phyloP scores from a whole-genome alignment of 1,140 invertebrate genomes.

The Coenobita brevimanus region DNA sequence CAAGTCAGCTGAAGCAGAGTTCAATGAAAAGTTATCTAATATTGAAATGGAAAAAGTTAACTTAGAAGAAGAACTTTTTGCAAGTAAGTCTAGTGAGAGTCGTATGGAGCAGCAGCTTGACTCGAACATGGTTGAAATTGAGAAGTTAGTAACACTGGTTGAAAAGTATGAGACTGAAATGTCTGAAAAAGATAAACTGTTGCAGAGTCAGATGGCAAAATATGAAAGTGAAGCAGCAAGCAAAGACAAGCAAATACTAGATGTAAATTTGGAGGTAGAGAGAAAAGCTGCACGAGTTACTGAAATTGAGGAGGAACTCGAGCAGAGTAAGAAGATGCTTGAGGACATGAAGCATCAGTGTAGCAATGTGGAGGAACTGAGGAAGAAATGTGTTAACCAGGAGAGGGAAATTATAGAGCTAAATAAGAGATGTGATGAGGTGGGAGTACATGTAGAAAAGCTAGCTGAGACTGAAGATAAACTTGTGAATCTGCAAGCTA shows the following conservation, averaged over 20 bases:
- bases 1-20: not conserved
- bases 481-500: too few species aligned
- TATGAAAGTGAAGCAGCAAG: not conserved
- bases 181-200: not conserved
- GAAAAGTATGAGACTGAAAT: conserved; percentile 7
- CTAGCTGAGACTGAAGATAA: not conserved
- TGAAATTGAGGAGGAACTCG: too few species aligned
- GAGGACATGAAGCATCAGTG: not conserved
- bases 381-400: too few species aligned
- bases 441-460: too few species aligned
- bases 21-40: not conserved
- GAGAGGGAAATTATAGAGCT: too few species aligned
- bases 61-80: not conserved
- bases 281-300: not conserved
- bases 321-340: too few species aligned
- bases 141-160: not conserved
- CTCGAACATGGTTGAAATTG: not conserved
- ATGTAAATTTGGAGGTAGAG: not conserved
- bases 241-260: not conserved
- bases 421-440: too few species aligned
- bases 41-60: not conserved
- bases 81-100: not conserved
- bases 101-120: not conserved
- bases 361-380: not conserved
- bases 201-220: not conserved